Conservation (phyloP, 2,888 invertebrate genomes). For the Malthinus seriepunctatus region DNA sequence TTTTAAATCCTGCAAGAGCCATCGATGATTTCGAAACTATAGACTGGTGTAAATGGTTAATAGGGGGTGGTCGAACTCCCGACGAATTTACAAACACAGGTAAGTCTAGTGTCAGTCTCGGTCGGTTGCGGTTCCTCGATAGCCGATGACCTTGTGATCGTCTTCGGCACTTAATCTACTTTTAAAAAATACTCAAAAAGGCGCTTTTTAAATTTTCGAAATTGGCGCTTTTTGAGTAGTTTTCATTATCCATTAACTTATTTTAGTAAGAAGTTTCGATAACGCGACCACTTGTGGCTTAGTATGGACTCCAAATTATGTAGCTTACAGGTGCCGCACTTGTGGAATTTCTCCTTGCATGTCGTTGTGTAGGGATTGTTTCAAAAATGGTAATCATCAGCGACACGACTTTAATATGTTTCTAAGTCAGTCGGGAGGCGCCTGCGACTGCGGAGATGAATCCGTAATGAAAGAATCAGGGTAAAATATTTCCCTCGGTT, state of each 20-base stretch:
- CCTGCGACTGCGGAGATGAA: conserved; percentile 97
- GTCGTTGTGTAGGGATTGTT: conserved; percentile 97
- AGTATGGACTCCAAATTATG: conserved; percentile 98
- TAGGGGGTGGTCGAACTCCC: conserved; percentile 90
- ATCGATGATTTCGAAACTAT: conserved; percentile 92
- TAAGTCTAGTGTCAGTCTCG: too few species aligned
- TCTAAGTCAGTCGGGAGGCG: conserved; percentile 96
- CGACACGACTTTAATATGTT: conserved; percentile 99
- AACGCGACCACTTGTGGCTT: conserved; percentile 96
- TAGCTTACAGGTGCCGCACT: conserved; percentile 96
- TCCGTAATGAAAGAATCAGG: conserved; percentile 96
- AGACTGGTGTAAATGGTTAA: conserved; percentile 93
- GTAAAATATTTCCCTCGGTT: conserved; percentile 57
- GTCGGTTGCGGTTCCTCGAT: too few species aligned
- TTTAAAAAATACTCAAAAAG: too few species aligned
- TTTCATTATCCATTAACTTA: conserved; percentile 44
- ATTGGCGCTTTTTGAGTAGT: too few species aligned
- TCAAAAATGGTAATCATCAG: conserved; percentile 94
- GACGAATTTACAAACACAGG: conserved; percentile 92
- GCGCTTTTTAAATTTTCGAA: too few species aligned
- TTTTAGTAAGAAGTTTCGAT: conserved; percentile 87
- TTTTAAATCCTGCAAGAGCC: conserved; percentile 82
- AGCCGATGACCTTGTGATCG: neutral
- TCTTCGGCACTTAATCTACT: too few species aligned
- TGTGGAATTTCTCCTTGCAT: conserved; percentile 98